Conservation (phyloP, 2,797 vertebrate species). For the Tenualosa ilisha region DNA sequence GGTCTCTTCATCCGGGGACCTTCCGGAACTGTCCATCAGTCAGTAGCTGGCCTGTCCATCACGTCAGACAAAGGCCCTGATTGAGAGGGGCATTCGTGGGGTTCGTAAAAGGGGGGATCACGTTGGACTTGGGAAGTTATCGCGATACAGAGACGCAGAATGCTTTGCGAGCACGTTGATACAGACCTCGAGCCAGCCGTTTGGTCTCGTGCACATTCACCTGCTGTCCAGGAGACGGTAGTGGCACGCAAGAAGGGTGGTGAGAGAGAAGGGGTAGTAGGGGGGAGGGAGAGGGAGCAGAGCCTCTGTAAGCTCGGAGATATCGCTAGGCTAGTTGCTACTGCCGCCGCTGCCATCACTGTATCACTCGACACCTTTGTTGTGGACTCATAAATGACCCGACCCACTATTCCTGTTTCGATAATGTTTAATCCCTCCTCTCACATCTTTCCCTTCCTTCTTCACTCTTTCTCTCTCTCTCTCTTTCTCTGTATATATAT, state of each 20-base stretch:
- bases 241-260: neutral
- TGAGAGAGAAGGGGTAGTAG: neutral
- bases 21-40: slow-evolving; percentile 13
- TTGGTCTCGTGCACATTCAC: neutral
- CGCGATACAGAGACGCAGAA: neutral
- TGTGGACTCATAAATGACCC: neutral
- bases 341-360: neutral
- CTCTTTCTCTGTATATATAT: neutral
- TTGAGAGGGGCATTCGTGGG: neutral
- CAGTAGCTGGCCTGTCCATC: neutral
- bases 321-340: neutral
- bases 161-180: neutral
- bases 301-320: neutral
- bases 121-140: neutral
- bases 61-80: slow-evolving; percentile 8
- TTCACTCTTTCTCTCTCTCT: neutral
- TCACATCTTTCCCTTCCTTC: neutral
- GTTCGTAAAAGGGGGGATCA: neutral
- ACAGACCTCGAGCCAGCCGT: neutral
- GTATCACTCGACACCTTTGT: neutral
- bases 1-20: slow-evolving; percentile 2
- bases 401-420: neutral
- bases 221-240: neutral
- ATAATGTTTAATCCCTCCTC: neutral
- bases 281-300: neutral